Conservation (phyloP, 2,888 invertebrate species). For the Dorcus parallelipipedus region DNA sequence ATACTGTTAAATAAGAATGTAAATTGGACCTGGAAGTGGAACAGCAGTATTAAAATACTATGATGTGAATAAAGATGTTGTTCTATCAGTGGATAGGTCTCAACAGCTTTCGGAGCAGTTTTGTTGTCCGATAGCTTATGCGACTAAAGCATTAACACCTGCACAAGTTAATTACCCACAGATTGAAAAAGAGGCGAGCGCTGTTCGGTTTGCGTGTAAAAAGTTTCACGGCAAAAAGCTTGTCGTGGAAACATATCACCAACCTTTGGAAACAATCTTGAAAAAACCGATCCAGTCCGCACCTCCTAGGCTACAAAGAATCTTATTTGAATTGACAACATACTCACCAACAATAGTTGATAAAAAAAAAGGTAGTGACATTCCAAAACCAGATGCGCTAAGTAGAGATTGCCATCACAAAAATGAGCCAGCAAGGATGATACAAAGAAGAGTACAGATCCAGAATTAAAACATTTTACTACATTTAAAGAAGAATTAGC, state of each 20-base stretch:
- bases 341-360: constrained; percentile 21
- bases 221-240: constrained; percentile 26
- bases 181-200: constrained; percentile 16
- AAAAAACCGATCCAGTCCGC: constrained; percentile 23
- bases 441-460: too few relatives aligned
- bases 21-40: constrained; percentile 12
- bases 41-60: constrained; percentile 14
- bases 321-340: constrained; percentile 26
- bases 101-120: constrained; percentile 23
- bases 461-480: too few relatives aligned
- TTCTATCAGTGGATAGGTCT: constrained; percentile 25
- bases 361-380: not conserved
- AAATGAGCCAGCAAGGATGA: too few relatives aligned
- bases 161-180: constrained; percentile 9
- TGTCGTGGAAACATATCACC: constrained; percentile 28
- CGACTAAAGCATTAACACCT: constrained; percentile 24
- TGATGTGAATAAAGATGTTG: constrained; percentile 15
- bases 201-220: constrained; percentile 24
- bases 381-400: not conserved
- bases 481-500: too few relatives aligned
- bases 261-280: constrained; percentile 29
- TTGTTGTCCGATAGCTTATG: constrained; percentile 32
- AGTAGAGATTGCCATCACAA: not conserved
- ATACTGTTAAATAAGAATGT: constrained; percentile 19
- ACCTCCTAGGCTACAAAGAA: constrained; percentile 31